Base-by-base conservation (phyloP, 1,140 invertebrate species). In the Bombus superbus region DNA sequence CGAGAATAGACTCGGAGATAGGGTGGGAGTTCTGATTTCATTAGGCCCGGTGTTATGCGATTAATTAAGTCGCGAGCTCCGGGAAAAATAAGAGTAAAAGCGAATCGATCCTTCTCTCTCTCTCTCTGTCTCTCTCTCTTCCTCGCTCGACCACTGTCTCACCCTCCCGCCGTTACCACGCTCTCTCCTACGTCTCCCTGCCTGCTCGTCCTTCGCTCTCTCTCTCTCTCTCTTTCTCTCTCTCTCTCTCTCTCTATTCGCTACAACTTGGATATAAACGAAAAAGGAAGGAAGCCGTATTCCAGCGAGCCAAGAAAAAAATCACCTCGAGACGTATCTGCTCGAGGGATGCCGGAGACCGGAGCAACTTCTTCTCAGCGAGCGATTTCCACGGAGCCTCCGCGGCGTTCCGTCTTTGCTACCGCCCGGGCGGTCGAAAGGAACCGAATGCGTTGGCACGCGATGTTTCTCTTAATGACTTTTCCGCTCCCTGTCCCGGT, bases 31-130 rank as follows among this genome's bases (percentile, higher is more conserved):
- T 94, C 93, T 95, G 94, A 95, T 95, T 95, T 95, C 94, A 95
- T 95, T 95, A 95, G 94, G 94, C 92, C 88, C 93, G 92, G 94
- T 95, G 94, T 95, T 95, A 95, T 95, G 94, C 94, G 94, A 95
- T 95, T 95, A 95, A 95, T 95, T 95, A 95, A 95, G 94, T 95
- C 94, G 93, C 93, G 92, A 94, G 92, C 92, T 90, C 86, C 91
- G 92, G 93, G 92, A 95, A 95, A 94, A 95, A 95, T 94, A 94
- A 94, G 92, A 93, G 87, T 85, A 84, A 91, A 92, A 92, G 86
- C 89, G 89, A 75, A 87, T 87, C 81, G 77, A 82, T 84, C 62
- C 87, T 32, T 57, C 42, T 78, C 32, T 53, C 4, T 76, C 78
- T 71, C 8, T 73, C 32, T 32, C 32, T 32, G 32, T 32, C 74